Conservation (phyloP, 23 tunicate species). For the Trididemnum nubilum region DNA sequence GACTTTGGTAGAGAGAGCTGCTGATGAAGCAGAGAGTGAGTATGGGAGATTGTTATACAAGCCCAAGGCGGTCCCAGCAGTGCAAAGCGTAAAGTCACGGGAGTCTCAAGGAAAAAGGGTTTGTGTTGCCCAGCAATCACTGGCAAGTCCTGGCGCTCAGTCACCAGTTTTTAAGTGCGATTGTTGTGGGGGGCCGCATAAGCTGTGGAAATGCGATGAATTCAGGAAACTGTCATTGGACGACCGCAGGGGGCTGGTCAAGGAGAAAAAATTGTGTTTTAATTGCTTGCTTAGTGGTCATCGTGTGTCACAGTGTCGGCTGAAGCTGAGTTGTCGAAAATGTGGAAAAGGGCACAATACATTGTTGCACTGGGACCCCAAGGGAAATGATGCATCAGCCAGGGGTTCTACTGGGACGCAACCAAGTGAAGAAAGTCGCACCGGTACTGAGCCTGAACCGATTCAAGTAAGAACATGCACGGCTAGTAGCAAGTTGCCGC, state of each 20-base stretch:
- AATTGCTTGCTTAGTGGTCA: background rate
- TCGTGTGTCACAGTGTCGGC: background rate
- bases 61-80: too few species aligned
- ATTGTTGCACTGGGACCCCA: background rate
- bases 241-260: background rate
- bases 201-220: background rate
- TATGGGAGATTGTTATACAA: background rate
- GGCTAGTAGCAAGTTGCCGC: too few species aligned
- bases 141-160: too few species aligned
- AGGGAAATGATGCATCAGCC: too few species aligned
- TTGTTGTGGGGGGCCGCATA: background rate
- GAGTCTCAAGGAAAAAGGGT: too few species aligned
- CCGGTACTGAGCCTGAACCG: too few species aligned
- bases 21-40: background rate
- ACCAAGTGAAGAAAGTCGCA: too few species aligned
- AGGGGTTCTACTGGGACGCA: too few species aligned
- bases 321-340: background rate
- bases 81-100: too few species aligned
- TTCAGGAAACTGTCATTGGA: background rate
- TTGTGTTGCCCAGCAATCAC: too few species aligned
- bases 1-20: background rate
- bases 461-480: too few species aligned
- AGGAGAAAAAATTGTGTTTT: background rate
- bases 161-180: too few species aligned
- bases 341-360: background rate